Conservation (phyloP, 2,797 vertebrate genomes). For the Myioborus miniatus region DNA sequence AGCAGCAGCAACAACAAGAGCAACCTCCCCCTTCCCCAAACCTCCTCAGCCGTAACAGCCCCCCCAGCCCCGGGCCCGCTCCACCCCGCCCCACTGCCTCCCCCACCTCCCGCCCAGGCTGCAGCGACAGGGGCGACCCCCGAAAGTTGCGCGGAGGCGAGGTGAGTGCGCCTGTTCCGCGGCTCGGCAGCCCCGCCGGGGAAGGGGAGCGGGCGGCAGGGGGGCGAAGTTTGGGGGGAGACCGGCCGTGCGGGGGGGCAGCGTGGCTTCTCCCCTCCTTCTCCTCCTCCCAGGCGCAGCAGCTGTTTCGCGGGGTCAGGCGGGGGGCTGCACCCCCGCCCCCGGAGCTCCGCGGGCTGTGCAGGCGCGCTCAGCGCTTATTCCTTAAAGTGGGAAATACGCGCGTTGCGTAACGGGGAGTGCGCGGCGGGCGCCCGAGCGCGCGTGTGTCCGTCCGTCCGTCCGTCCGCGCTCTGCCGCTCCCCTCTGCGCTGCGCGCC, state of each 20-base stretch:
- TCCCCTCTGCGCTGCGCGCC: background rate
- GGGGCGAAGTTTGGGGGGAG: background rate
- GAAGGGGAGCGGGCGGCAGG: background rate
- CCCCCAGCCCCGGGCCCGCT: background rate
- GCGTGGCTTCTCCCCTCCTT: background rate
- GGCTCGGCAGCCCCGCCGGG: background rate
- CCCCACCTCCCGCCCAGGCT: background rate
- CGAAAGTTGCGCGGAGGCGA: constrained; percentile 38
- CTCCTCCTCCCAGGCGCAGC: background rate
- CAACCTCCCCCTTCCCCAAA: background rate
- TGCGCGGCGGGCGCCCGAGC: constrained; percentile 13
- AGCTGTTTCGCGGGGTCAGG: background rate
- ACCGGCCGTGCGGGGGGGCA: background rate
- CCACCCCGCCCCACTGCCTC: background rate
- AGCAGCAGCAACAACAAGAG: background rate
- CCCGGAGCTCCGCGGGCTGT: background rate
- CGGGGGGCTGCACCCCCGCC: background rate
- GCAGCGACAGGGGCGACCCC: background rate
- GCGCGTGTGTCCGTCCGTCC: background rate
- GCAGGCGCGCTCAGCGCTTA: background rate
- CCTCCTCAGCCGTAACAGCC: background rate
- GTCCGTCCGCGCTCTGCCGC: background rate
- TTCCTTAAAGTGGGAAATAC: constrained; percentile 11
- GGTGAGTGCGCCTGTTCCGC: constrained; percentile 34
- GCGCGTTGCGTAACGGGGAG: constrained; percentile 44